phyloP scores from a whole-genome alignment of 2,888 invertebrate species.

The Troides oblongomaculatus region DNA sequence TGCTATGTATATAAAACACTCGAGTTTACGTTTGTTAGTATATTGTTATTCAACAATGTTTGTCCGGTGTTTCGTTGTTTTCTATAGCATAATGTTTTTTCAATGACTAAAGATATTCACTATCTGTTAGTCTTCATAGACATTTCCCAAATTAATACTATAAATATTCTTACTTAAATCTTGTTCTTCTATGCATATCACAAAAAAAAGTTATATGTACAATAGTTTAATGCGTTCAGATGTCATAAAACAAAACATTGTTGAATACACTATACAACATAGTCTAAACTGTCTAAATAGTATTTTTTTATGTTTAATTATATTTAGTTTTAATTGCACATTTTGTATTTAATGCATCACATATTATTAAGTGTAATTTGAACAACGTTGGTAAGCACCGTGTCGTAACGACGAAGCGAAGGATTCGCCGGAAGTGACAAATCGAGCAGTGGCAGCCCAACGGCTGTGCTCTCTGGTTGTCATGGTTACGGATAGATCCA shows the following conservation, averaged over 20 bases:
- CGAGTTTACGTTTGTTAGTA: constrained; percentile 15
- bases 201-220: too few relatives aligned
- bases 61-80: neutral
- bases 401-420: constrained; percentile 32
- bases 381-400: constrained; percentile 32
- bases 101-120: too few relatives aligned
- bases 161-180: too few relatives aligned
- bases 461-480: too few relatives aligned
- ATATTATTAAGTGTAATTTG: constrained; percentile 21
- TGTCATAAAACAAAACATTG: neutral
- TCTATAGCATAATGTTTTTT: too few relatives aligned
- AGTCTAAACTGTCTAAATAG: constrained; percentile 33
- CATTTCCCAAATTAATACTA: too few relatives aligned
- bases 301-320: constrained; percentile 33
- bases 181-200: too few relatives aligned
- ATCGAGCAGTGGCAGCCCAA: too few relatives aligned
- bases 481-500: too few relatives aligned
- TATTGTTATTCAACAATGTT: constrained; percentile 17
- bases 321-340: constrained; percentile 39
- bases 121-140: too few relatives aligned
- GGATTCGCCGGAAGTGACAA: too few relatives aligned
- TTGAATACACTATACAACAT: constrained; percentile 17
- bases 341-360: constrained; percentile 42
- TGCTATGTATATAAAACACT: constrained; percentile 29
- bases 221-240: too few relatives aligned